These are phyloP conservation scores for Aplocera efformata DNA, from an alignment of 2,888 invertebrate genomes.

Conservation along the genomic window DNA sequence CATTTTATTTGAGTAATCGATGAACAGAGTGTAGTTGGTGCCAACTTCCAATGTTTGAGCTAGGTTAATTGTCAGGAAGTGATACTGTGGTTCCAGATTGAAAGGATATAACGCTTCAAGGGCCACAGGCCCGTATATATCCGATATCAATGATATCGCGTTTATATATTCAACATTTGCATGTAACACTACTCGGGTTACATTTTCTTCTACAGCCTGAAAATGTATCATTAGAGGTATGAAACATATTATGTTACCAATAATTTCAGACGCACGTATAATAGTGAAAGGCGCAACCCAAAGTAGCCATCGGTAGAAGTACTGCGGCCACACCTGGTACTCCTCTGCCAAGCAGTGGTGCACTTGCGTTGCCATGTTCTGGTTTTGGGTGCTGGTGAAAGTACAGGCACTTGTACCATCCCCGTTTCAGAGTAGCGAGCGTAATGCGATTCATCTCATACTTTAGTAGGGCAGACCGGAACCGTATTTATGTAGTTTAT, in stretches of 20 bases:
- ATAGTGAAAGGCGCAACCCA: too few species aligned
- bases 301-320: too few species aligned
- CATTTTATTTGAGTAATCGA: slow-evolving; percentile 73
- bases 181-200: slow-evolving; percentile 69
- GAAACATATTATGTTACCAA: neutral
- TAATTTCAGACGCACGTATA: too few species aligned
- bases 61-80: slow-evolving; percentile 64
- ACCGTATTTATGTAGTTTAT: too few species aligned
- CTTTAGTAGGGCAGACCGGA: too few species aligned
- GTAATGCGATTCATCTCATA: too few species aligned
- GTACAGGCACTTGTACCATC: too few species aligned
- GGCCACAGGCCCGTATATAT: slow-evolving; percentile 29
- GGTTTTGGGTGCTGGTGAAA: too few species aligned
- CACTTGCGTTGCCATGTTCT: too few species aligned
- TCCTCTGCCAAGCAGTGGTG: too few species aligned
- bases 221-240: neutral
- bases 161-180: slow-evolving; percentile 64
- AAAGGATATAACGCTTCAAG: slow-evolving; percentile 31
- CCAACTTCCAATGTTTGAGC: slow-evolving; percentile 38
- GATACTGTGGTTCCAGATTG: slow-evolving; percentile 55
- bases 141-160: slow-evolving; percentile 33
- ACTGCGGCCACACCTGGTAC: too few species aligned
- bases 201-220: slow-evolving; percentile 49
- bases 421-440: too few species aligned
- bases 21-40: slow-evolving; percentile 59